Percentiles rank a stretch among this genome's conserved stretches.
Conservation (phyloP, 2,113 vertebrate species). For the Atlantisia rogersi region DNA sequence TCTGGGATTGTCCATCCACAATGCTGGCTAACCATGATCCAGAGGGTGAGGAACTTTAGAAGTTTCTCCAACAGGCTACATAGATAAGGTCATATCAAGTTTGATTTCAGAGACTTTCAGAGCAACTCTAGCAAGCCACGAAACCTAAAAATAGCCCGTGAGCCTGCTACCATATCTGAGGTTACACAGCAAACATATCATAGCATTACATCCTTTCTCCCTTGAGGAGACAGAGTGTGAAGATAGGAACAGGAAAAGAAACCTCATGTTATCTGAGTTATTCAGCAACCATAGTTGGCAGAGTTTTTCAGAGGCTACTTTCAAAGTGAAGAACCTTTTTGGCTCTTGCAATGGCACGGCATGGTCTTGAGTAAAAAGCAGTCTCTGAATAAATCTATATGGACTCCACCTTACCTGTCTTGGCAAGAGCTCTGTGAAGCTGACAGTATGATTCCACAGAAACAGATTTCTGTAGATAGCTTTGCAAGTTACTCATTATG, state of each 20-base stretch:
- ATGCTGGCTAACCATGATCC: background rate
- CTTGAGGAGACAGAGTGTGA: background rate
- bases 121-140: background rate
- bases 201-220: background rate
- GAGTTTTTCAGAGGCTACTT: background rate
- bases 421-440: background rate
- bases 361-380: background rate
- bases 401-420: background rate
- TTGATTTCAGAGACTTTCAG: background rate
- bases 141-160: background rate
- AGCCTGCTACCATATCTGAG: background rate
- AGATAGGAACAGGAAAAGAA: background rate
- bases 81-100: background rate
- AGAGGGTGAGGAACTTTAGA: rapidly evolving
- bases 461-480: background rate
- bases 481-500: background rate
- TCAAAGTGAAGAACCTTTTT: background rate
- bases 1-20: background rate
- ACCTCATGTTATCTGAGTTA: background rate
- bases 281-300: background rate
- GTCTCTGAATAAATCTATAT: background rate
- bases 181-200: background rate
- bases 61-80: background rate
- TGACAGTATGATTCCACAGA: background rate
- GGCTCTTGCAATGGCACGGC: background rate